These are phyloP conservation scores for Sciurus carolinensis DNA, from an alignment of 2,797 vertebrate genomes.

Conservation along the genomic window DNA sequence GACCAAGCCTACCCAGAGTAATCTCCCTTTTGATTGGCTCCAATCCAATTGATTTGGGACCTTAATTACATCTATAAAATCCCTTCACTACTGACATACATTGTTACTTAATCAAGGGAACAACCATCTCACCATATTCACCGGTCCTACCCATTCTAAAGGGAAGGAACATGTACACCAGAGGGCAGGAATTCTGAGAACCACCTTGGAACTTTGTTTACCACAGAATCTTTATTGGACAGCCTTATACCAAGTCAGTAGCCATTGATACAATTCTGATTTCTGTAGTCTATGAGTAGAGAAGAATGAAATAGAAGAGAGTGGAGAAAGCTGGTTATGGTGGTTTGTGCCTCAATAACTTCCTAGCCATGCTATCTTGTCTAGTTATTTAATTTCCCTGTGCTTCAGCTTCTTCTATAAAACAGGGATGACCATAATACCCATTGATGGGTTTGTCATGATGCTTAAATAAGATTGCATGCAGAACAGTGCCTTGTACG, in stretches of 20 bases:
- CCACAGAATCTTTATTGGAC: not conserved
- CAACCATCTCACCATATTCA: not conserved
- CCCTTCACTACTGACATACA: not conserved
- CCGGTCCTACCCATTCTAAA: not conserved
- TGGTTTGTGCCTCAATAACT: not conserved
- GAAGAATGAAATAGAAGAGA: constrained; percentile 36
- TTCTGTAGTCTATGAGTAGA: not conserved
- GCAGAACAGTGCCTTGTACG: not conserved
- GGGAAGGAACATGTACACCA: not conserved
- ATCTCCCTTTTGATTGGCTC: constrained; percentile 14
- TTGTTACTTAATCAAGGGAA: not conserved
- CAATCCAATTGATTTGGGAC: not conserved
- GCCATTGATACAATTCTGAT: not conserved
- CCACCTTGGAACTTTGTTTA: constrained; percentile 30
- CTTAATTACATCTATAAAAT: not conserved
- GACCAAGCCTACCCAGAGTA: not conserved
- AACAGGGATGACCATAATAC: not conserved
- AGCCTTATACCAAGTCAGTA: not conserved
- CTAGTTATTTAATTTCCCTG: constrained; percentile 21
- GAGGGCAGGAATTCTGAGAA: not conserved
- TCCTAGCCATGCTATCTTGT: not conserved
- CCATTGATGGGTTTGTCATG: not conserved
- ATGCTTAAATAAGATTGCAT: constrained; percentile 39
- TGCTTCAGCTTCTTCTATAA: constrained; percentile 28
- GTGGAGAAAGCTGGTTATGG: not conserved